Conservation (phyloP, 37 sponge, comb jelly and placozoan genomes). For the Halisarca cf. caerulea region DNA sequence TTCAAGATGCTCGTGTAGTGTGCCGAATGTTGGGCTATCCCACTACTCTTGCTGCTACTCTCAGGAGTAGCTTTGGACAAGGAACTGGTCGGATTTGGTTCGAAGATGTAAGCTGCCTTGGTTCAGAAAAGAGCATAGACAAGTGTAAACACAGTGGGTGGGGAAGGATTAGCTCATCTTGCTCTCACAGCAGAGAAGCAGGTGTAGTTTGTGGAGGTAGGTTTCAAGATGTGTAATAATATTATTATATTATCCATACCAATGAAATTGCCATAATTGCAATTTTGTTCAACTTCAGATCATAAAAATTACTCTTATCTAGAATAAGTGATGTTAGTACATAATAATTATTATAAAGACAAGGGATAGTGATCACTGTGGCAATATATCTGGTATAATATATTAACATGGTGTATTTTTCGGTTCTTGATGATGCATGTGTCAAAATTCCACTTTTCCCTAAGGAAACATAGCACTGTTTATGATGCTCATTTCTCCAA, state of each 20-base stretch:
- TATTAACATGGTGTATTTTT: no score
- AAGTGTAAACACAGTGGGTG: background rate
- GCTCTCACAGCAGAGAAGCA: background rate
- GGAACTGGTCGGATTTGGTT: background rate
- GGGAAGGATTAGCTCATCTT: background rate
- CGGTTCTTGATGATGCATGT: no score
- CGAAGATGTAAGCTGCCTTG: background rate
- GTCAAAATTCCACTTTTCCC: no score
- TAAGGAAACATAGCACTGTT: no score
- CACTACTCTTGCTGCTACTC: background rate
- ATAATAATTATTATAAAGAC: no score
- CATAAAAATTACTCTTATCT: no score
- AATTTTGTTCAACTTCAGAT: no score
- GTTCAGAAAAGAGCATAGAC: background rate
- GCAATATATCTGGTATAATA: no score
- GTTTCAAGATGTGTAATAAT: background rate
- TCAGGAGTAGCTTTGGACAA: background rate
- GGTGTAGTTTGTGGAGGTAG: background rate
- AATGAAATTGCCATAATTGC: background rate
- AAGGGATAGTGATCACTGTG: no score
- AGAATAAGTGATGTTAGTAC: no score
- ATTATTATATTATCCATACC: background rate
- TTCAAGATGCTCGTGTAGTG: background rate
- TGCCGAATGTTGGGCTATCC: constrained; percentile 6
- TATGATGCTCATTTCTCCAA: no score